phyloP scores from a whole-genome alignment of 2,888 invertebrate genomes.

The Epinotia ramella region DNA sequence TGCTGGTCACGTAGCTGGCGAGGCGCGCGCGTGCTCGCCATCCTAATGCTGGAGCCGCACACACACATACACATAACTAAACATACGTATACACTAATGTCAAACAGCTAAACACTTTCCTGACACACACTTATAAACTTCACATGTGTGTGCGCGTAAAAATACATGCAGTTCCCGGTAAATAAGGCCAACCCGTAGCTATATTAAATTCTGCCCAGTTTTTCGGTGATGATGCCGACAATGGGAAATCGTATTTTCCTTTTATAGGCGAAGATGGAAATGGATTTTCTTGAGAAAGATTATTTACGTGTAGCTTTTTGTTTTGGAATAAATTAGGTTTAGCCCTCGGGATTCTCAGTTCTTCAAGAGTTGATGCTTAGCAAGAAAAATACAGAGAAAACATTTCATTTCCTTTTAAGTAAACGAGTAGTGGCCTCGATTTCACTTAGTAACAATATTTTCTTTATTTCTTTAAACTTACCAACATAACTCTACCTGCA shows the following conservation, averaged over 20 bases:
- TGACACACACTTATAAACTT: conserved; percentile 44
- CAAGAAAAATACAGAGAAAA: not conserved
- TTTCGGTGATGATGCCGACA: conserved; percentile 71
- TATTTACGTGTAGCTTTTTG: conserved; percentile 63
- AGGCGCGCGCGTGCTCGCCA: conserved; percentile 83
- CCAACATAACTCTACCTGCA: not conserved
- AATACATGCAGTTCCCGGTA: conserved; percentile 82
- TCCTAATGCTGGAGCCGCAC: conserved; percentile 79
- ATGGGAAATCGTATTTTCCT: conserved; percentile 74
- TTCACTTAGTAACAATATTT: not conserved
- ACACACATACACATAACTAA: conserved; percentile 70
- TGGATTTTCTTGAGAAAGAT: conserved; percentile 66
- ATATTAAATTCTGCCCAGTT: conserved; percentile 82
- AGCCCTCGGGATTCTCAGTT: conserved; percentile 16
- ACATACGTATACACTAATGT: conserved; percentile 61
- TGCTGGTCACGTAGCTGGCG: conserved; percentile 84
- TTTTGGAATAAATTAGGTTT: conserved; percentile 34
- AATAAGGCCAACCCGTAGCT: conserved; percentile 73
- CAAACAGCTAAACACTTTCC: conserved; percentile 67
- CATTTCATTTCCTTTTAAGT: conserved; percentile 12
- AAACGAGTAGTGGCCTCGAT: not conserved
- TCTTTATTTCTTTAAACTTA: not conserved
- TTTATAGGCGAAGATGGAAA: conserved; percentile 64
- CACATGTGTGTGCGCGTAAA: conserved; percentile 61
- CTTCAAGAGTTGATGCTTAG: not conserved